Base-by-base conservation (phyloP, 2,113 vertebrate species). In the Bambusicola thoracicus region DNA sequence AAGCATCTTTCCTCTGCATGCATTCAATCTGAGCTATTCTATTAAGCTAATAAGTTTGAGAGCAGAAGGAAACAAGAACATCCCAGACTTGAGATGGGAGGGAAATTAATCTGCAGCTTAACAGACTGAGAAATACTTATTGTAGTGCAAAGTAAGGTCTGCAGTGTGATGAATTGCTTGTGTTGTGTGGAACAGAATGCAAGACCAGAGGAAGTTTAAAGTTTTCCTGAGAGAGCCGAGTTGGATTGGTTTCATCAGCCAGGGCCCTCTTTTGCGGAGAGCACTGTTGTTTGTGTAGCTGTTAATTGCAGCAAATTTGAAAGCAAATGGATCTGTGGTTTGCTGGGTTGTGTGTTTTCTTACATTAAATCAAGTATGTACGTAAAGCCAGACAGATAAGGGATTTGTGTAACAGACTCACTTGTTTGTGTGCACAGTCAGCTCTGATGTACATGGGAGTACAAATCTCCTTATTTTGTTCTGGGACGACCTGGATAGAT, bases 31-130 rank as follows among this genome's bases (percentile, higher is more conserved):
- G 44, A 41, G 13, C 72, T 63, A 41, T 29, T 72, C 53, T 73
- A 25, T 68, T 55, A 58, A 84, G 74, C 58, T 46, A 38, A 2
- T 22, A 66, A 85, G 41, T 84, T 77, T 81, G 82, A 78, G 72
- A 89, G 43, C 62, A 89, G 56, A 85, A 79, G 66, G 62, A 43
- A 82, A 66, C 36, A 38, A 43, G 62, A 77, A 46, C 1, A 4
- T 34, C 75, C 67, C 5, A 0, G 34, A 18, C 61, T 81, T 58
- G 46, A 77, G 74, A 63, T 67, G 48, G 59, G 82, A 63, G 34
- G 69, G 73, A 63, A 81, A 93, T 84, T 92, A 90, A 89, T 81
- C 85, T 89, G 51, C 41, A 29, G 53, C 13, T 80, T 84, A 90
- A 84, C 63, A 87, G 82, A 21, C 41, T 84, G 85, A 63, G 41